A percentile compares a stretch with the other conserved stretches of the same genome.
phyloP scores from a whole-genome alignment of 1,140 invertebrate species.

The Eufriesea mexicana region DNA sequence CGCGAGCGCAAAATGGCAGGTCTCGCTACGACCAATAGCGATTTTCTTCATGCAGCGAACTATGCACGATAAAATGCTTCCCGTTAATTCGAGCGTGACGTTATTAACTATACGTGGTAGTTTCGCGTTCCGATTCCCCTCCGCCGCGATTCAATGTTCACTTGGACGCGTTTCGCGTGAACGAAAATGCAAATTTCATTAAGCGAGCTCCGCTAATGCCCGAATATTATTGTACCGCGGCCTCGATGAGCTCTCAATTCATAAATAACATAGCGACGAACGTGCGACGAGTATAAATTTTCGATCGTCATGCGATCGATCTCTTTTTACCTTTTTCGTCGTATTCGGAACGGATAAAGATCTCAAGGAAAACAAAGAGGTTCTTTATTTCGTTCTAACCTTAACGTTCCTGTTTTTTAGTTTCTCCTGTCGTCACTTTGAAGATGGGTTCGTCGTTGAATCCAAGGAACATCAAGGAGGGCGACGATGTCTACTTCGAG shows the following conservation, averaged over 20 bases:
- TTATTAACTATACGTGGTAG: slow-evolving; percentile 23
- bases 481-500: slow-evolving; percentile 81
- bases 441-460: slow-evolving; percentile 83
- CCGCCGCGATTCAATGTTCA: not conserved
- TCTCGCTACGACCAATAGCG: slow-evolving; percentile 28
- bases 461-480: slow-evolving; percentile 84
- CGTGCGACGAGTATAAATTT: slow-evolving; percentile 33
- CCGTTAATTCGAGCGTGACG: slow-evolving; percentile 30
- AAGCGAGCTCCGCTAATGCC: slow-evolving; percentile 47
- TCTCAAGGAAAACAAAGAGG: too few species aligned
- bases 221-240: slow-evolving; percentile 49
- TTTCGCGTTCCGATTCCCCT: slow-evolving; percentile 49
- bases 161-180: slow-evolving; percentile 6
- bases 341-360: too few species aligned
- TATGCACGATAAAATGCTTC: slow-evolving; percentile 50
- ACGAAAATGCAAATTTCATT: slow-evolving; percentile 66
- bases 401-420: slow-evolving; percentile 71
- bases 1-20: not conserved
- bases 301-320: not conserved
- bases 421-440: slow-evolving; percentile 82
- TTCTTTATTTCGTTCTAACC: slow-evolving; percentile 5
- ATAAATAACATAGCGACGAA: slow-evolving; percentile 51
- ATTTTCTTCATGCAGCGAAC: slow-evolving; percentile 27
- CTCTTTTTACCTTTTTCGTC: not conserved
- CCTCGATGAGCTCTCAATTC: slow-evolving; percentile 18